These are phyloP conservation scores for Galbula dea DNA, from an alignment of 2,113 vertebrate species.

Conservation along the genomic window DNA sequence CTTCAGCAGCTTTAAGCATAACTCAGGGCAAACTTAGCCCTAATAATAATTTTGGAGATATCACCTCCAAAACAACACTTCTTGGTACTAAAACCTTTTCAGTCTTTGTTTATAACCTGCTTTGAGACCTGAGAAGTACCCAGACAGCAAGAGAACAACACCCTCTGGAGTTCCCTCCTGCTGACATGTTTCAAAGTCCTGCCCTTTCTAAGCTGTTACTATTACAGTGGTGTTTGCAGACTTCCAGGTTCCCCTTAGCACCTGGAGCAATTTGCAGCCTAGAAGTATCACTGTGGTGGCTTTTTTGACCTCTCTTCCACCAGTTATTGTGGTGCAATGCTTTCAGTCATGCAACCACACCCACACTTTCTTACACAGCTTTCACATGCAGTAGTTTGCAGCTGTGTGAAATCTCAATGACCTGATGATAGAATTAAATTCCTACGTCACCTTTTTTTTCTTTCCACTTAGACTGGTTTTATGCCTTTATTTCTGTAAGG, in stretches of 20 bases:
- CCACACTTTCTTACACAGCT: conserved; percentile 23
- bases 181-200: conserved; percentile 26
- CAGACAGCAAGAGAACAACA: neutral
- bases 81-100: neutral
- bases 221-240: conserved; percentile 36
- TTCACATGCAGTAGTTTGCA: neutral
- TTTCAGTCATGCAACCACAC: conserved; percentile 43
- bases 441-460: neutral
- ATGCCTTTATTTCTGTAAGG: neutral
- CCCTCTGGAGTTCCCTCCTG: neutral
- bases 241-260: conserved; percentile 39
- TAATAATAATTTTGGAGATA: neutral
- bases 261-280: conserved; percentile 54
- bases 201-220: conserved; percentile 34
- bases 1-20: neutral
- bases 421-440: conserved; percentile 1
- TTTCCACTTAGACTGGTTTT: neutral
- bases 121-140: neutral
- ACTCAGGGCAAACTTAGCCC: neutral
- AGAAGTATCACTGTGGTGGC: neutral
- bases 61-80: neutral
- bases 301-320: conserved; percentile 42
- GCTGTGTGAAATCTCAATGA: conserved; percentile 14
- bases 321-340: neutral
- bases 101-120: neutral